Evolutionary conservation across 2,888 invertebrate genomes (phyloP), one percentile per base, ranked within the genome.

Genomic region (Papilio protenor): DNA sequence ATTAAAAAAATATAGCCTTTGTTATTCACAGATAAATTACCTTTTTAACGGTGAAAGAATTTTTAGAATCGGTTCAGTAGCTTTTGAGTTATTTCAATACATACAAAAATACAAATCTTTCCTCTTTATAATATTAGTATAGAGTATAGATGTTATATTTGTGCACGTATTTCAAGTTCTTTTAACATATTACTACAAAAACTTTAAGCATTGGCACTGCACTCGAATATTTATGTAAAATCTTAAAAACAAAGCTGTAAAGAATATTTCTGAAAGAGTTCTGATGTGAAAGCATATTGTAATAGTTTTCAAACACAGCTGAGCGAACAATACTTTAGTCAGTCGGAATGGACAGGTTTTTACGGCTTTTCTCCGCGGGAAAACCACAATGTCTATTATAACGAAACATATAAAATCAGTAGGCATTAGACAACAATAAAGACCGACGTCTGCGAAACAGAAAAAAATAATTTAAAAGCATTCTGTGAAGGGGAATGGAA

Each of bases 391-490:
- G 40, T 78, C 57, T 72, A 78, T 78, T 78, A 78, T 78, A 75
- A 72, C 57, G 78, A 40, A 66, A 76, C 78, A 69, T 78, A 78
- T 76, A 78, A 66, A 73, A 78, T 78, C 78, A 78, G 80, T 80
- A 77, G 79, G 79, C 77, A 81, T 77, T 77, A 79, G 75, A 79
- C 79, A 80, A 80, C 79, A 80, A 80, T 78, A 77, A 78, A 76
- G 81, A 77, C 69, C 79, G 77, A 78, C 82, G 82, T 80, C 77
- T 81, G 80, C 59, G 79, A 80, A 79, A 80, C 81, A 81, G 77
- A 82, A 82, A 85, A 85, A 85, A 85, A 83, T 82, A 82, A 84
- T 84, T 85, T 81, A 77, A 83, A 85, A 84, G 81, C 82, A 82
- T 82, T 83, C 81, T 77, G 74, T 69, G 73, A 76, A 80, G 80